Base-by-base conservation (phyloP, 2,888 invertebrate species). In the Cerastoderma edule region DNA sequence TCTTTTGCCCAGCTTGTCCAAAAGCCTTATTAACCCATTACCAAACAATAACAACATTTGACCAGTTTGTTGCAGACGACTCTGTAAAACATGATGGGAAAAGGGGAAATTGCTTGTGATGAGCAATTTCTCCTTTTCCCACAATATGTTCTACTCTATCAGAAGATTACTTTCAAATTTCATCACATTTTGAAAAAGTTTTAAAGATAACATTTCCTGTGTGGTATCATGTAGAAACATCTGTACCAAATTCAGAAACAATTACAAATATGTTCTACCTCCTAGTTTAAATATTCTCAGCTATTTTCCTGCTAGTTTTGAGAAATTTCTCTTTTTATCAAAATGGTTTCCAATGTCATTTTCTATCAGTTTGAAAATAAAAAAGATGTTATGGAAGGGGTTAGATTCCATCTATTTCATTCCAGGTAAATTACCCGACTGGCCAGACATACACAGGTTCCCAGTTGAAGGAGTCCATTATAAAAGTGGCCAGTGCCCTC, bases 341-440 rank as follows among this genome's bases (percentile, higher is more conserved):
- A 6, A n/a, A 50, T 50, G 50, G 8, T 50, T 50, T 50, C 8
- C 13, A 50, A 50, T n/a, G 8, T 50, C 50, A n/a, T 39, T 39
- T 39, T 8, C 16, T 39, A 10, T 10, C 16, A 39, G 39, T 16
- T 39, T 39, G 39, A 39, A 39, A 39, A 39, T 39, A 10, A 16
- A 39, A 39, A 39, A 39, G 10, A 10, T 39, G 39, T 10, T 39
- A 10, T 8, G 8, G 16, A 39, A 27, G n/a, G 22, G n/a, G n/a
- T 10, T 8, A 53, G n/a, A 8, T 53, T 53, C n/a, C 10, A 24
- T 54, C 16, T 24, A 13, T 27, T 54, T 50, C 60, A 64, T 72
- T 74, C 5, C 73, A 91, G 91, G 84, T 89, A 24, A 85, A 90
- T 80, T 83, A 87, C 50, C 71, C 80, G 6, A 85, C 89, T n/a